Base-by-base conservation (phyloP, 2,113 vertebrate species). In the Serinus canaria region DNA sequence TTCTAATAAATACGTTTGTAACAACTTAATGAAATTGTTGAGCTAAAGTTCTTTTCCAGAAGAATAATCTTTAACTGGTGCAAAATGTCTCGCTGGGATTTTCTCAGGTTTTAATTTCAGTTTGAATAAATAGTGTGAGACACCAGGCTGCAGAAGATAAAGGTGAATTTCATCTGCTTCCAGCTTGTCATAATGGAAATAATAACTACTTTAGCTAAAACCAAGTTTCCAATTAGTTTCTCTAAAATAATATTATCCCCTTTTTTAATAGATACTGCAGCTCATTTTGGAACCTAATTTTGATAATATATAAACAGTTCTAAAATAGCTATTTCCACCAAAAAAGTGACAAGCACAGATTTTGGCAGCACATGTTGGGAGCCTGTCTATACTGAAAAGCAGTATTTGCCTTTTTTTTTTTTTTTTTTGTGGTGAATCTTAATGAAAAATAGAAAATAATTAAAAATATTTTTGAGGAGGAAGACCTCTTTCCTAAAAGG, bases 151-250 rank as follows among this genome's bases (percentile, higher is more conserved):
- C 46, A 90, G 39, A 89, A 98, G 98, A 98, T 98, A 98, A 98
- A 98, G 98, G 97, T 96, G 97, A 98, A 98, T 98, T 98, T 98
- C 95, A 94, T 97, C 91, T 96, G 88, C 97, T 98, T 97, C 97
- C 96, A 97, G 97, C 97, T 97, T 62, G 91, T 95, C 96, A 94
- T 98, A 98, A 98, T 98, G 96, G 97, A 98, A 98, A 98, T 98
- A 98, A 97, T 98, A 98, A 98, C 98, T 97, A 95, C 97, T 97
- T 98, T 97, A 97, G 97, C 98, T 91, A 95, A 97, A 98, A 98
- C 97, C 97, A 98, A 97, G 92, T 96, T 98, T 98, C 98, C 98
- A 98, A 98, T 98, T 98, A 98, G 97, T 98, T 98, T 98, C 95
- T 96, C 93, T 97, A 97, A 97, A 98, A 97, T 97, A 98, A 95